Evolutionary conservation across 2,888 invertebrate species (phyloP).

Genomic region (Drosophila gaucha): DNA sequence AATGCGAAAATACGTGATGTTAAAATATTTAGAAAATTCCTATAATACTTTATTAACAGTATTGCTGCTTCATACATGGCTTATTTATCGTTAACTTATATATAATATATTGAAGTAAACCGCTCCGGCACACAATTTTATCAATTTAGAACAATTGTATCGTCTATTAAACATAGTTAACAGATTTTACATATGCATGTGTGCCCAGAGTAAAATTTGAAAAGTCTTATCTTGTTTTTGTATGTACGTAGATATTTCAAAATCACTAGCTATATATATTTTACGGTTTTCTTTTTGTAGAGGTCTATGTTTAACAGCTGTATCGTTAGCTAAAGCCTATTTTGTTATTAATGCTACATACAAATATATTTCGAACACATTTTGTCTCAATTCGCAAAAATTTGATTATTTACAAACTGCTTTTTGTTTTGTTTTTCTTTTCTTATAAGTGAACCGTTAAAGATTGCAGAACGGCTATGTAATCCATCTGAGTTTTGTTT

Average conservation of each 20-base stretch:
- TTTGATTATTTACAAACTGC: slow-evolving; percentile 18
- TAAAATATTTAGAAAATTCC: slow-evolving; percentile 5
- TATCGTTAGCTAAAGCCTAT: slow-evolving; percentile 21
- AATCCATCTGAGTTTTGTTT: slow-evolving; percentile 55
- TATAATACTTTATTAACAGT: slow-evolving; percentile 53
- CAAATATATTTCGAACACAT: slow-evolving; percentile 36
- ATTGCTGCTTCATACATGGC: slow-evolving; percentile 37
- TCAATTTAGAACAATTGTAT: slow-evolving; percentile 8
- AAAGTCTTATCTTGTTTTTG: slow-evolving; percentile 32
- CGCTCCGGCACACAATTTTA: slow-evolving; percentile 27
- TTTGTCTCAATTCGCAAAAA: slow-evolving; percentile 23
- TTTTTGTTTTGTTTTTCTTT: background rate
- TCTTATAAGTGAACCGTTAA: slow-evolving; percentile 12
- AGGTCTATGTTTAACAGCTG: slow-evolving; percentile 27
- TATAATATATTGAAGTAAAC: slow-evolving; percentile 31
- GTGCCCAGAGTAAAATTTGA: slow-evolving; percentile 14
- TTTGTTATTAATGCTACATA: slow-evolving; percentile 25
- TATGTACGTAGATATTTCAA: slow-evolving; percentile 27
- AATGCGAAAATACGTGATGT: background rate
- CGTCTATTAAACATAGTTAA: slow-evolving; percentile 20
- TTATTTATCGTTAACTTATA: slow-evolving; percentile 28
- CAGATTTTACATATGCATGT: background rate
- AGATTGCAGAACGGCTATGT: slow-evolving; percentile 29
- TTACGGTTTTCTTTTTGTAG: slow-evolving; percentile 1
- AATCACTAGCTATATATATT: slow-evolving; percentile 26